phyloP scores from a whole-genome alignment of 2,797 vertebrate genomes.

The Hippoglossus hippoglossus region DNA sequence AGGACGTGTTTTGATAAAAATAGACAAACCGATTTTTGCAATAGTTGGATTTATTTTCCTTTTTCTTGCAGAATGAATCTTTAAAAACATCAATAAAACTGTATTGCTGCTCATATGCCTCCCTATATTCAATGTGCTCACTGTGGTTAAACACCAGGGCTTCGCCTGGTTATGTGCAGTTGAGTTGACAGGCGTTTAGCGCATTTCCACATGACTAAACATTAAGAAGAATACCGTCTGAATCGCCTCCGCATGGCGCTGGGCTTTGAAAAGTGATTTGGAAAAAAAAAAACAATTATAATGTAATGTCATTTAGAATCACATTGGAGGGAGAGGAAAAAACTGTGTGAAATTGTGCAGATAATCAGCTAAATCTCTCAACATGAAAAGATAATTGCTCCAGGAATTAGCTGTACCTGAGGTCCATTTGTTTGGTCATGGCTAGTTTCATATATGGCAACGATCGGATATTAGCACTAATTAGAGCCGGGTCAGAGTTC shows the following conservation, averaged over 20 bases:
- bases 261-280: conserved; percentile 87
- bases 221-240: conserved; percentile 44
- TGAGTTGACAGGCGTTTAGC: conserved; percentile 38
- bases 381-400: conserved; percentile 99
- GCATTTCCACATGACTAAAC: conserved; percentile 49
- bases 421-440: conserved; percentile 99
- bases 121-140: conserved; percentile 4
- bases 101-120: not conserved
- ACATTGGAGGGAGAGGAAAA: conserved; percentile 74
- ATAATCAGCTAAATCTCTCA: conserved; percentile 99
- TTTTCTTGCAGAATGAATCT: not conserved
- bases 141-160: conserved; percentile 5
- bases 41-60: not conserved
- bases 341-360: conserved; percentile 99
- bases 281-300: conserved; percentile 49
- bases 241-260: conserved; percentile 60
- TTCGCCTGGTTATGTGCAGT: conserved; percentile 24
- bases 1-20: not conserved
- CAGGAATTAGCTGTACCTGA: conserved; percentile 99
- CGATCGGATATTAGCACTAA: conserved; percentile 98
- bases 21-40: not conserved
- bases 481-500: conserved; percentile 99
- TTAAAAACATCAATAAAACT: not conserved
- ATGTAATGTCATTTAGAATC: conserved; percentile 88
- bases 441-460: conserved; percentile 98